Base-by-base conservation (phyloP, 2,888 invertebrate species). In the Idaea straminata region DNA sequence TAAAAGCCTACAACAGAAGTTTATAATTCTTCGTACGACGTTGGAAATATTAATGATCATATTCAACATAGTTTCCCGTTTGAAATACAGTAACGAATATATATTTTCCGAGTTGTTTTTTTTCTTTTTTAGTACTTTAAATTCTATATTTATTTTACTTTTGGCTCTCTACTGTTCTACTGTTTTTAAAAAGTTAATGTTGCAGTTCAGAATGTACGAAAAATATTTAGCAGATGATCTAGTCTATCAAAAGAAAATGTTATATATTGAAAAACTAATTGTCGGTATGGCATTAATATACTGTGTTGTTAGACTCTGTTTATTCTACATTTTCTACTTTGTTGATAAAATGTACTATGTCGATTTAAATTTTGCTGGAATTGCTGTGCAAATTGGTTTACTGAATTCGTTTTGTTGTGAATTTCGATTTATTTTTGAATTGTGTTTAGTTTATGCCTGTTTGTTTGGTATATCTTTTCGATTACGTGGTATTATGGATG, bases 391-490 rank as follows among this genome's bases (percentile, higher is more conserved):
- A 25, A 61, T 67, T 61, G 25, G 36, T 16, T 69, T 47, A 60
- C 16, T 62, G 66, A 70, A 25, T 35, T 73, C 5, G 59, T 64
- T 4, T 13, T 78, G 38, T 71, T 69, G 47, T 47, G 73, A 78
- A 58, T 63, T 74, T n/a, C 74, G 79, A 4, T 81, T 75, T 5
- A 61, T 74, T 3, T 66, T 76, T 13, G 80, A 83, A 66, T 79
- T 74, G 63, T 68, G 77, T n/a, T 64, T 77, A 3, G 7, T 80
- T 6, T 70, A 74, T 61, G 71, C 67, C 58, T 66, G 79, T 61
- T 65, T 83, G 0, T 70, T 62, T 13, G 65, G 79, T 6, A 68
- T 80, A 35, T 74, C 79, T 60, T 75, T 80, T 25, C 84, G 83
- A 66, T 38, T 83, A 15, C 68, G 70, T 58, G 69, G 64, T 38